phyloP scores from a whole-genome alignment of 2,888 invertebrate species.

The Diploptera punctata region DNA sequence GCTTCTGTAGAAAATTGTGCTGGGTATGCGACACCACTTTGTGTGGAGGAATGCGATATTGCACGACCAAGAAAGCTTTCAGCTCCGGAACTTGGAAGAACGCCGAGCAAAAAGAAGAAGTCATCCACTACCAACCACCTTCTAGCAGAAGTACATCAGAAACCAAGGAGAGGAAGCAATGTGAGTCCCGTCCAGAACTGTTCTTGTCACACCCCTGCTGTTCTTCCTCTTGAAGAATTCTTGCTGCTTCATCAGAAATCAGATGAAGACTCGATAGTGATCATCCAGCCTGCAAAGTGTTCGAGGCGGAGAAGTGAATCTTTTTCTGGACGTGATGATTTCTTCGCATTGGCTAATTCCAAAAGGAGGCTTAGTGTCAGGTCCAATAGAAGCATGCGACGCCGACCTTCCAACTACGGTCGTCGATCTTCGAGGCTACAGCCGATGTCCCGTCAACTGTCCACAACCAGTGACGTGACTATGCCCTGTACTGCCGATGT shows the following conservation, averaged over 20 bases:
- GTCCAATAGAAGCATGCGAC: neutral
- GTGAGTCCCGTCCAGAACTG: neutral
- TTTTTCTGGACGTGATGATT: neutral
- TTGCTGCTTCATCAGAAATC: neutral
- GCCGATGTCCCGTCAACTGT: neutral
- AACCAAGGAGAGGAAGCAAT: neutral
- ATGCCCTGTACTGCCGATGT: neutral
- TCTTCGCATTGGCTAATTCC: too few species aligned
- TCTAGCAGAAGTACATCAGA: neutral
- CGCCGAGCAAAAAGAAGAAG: neutral
- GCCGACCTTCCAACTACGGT: neutral
- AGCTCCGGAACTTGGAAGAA: slow-evolving; percentile 16
- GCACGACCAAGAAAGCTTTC: slow-evolving; percentile 24
- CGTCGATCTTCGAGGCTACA: neutral
- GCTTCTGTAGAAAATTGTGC: neutral
- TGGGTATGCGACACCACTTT: neutral
- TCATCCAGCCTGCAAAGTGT: neutral
- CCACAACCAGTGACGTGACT: neutral
- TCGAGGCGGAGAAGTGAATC: neutral
- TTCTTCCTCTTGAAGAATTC: neutral
- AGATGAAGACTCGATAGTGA: neutral
- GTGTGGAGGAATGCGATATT: too few species aligned
- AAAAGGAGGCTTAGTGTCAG: too few species aligned
- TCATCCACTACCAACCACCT: neutral
- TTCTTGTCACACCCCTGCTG: neutral